Percentiles rank a stretch among this genome's conserved stretches.
These are phyloP conservation scores for Ophiothrix spiculata DNA, from an alignment of 35 echinoderm and acorn worm genomes.

Conservation along the genomic window DNA sequence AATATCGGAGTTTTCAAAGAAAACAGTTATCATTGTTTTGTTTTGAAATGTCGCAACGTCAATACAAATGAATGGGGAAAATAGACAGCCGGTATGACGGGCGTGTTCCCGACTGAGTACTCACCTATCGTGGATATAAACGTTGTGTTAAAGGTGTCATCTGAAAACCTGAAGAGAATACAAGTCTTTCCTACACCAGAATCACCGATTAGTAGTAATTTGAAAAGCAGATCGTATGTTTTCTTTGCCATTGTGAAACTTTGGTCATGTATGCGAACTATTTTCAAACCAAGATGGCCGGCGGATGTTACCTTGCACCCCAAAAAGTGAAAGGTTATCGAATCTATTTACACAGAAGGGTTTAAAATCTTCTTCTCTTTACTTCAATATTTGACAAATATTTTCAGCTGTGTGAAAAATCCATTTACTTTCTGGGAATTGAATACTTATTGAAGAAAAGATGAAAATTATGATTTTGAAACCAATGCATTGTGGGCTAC, in stretches of 20 bases:
- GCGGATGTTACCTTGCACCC: conserved; percentile 28
- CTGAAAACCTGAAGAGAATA: conserved; percentile 99
- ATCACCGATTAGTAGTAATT: conserved; percentile 96
- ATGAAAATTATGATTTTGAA: background rate
- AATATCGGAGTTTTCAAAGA: too few relatives aligned
- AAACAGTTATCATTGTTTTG: too few relatives aligned
- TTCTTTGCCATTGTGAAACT: conserved; percentile 92
- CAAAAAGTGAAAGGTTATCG: background rate
- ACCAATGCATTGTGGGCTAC: conserved; percentile 20
- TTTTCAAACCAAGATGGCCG: conserved; percentile 34
- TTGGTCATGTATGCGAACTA: conserved; percentile 19
- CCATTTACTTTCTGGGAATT: background rate
- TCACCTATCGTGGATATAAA: conserved; percentile 99
- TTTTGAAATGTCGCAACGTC: too few relatives aligned
- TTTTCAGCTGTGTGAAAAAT: background rate
- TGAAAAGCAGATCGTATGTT: conserved; percentile 99
- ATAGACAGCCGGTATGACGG: background rate
- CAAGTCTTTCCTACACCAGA: conserved; percentile 98
- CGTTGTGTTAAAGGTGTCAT: conserved; percentile 99
- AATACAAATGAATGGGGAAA: background rate
- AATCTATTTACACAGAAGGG: too few relatives aligned
- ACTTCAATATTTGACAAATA: background rate
- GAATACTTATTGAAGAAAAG: background rate
- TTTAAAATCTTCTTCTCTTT: too few relatives aligned
- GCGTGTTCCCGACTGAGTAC: conserved; percentile 30